These are phyloP conservation scores for Anas acuta DNA, from an alignment of 2,797 vertebrate genomes.

Conservation along the genomic window DNA sequence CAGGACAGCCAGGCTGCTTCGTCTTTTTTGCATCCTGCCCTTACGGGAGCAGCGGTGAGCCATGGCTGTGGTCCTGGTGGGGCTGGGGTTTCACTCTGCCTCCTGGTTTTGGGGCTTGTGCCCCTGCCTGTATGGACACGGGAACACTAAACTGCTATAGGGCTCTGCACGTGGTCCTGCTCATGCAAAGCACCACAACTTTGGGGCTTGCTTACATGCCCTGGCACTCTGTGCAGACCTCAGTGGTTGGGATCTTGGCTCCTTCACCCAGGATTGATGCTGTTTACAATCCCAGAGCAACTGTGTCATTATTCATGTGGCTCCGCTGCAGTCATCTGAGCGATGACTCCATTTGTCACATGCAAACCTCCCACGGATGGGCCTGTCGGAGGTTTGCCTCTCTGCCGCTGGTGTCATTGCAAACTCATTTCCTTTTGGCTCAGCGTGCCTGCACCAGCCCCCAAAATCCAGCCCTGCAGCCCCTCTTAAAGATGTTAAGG, in stretches of 20 bases:
- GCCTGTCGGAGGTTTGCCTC: not conserved
- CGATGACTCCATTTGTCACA: not conserved
- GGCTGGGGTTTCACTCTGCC: not conserved
- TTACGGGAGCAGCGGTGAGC: rapidly evolving
- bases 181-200: not conserved
- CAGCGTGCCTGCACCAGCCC: not conserved
- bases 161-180: not conserved
- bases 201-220: not conserved
- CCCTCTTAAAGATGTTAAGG: not conserved
- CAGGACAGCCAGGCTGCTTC: not conserved
- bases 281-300: not conserved
- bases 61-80: not conserved
- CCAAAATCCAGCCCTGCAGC: not conserved
- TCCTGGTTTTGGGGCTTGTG: not conserved
- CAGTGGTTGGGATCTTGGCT: not conserved
- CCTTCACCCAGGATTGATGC: not conserved
- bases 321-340: not conserved
- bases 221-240: not conserved
- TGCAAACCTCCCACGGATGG: rapidly evolving
- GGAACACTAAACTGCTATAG: rapidly evolving
- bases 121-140: not conserved
- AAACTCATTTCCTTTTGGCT: not conserved
- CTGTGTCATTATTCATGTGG: not conserved
- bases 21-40: not conserved
- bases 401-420: not conserved